These are phyloP conservation scores for Oceanodroma tethys DNA, from an alignment of 2,113 vertebrate genomes.

Conservation along the genomic window DNA sequence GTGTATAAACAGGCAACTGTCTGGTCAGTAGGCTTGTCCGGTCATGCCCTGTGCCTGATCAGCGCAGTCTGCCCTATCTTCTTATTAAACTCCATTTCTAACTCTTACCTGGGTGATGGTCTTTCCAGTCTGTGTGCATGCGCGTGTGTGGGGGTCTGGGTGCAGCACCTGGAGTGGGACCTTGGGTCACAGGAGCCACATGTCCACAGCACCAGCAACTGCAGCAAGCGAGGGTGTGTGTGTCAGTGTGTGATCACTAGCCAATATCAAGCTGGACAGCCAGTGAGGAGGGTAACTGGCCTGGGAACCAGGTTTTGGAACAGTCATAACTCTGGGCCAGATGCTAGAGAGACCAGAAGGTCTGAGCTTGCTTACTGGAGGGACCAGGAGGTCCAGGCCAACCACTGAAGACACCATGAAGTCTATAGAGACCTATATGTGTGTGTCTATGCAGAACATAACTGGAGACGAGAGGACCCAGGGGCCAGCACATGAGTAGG, in stretches of 20 bases:
- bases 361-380: background rate
- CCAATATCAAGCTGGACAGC: background rate
- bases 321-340: background rate
- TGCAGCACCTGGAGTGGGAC: background rate
- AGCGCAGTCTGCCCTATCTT: background rate
- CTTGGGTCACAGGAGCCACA: background rate
- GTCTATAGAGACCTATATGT: background rate
- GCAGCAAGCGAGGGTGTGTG: rapidly evolving
- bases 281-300: background rate
- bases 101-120: background rate
- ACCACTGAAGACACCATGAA: background rate
- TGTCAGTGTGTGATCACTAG: background rate
- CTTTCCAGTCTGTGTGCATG: background rate
- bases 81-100: background rate
- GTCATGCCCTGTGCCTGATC: background rate
- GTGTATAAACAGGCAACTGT: background rate
- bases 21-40: background rate
- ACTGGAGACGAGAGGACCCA: background rate
- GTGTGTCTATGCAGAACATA: background rate
- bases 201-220: background rate
- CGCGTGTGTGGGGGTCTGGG: rapidly evolving
- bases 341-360: background rate
- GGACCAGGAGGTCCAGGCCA: background rate
- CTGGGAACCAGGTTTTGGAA: background rate
- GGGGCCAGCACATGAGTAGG: background rate